Evolutionary conservation across 2,113 vertebrate genomes (phyloP).

Genomic region (Chaenocephalus aceratus): DNA sequence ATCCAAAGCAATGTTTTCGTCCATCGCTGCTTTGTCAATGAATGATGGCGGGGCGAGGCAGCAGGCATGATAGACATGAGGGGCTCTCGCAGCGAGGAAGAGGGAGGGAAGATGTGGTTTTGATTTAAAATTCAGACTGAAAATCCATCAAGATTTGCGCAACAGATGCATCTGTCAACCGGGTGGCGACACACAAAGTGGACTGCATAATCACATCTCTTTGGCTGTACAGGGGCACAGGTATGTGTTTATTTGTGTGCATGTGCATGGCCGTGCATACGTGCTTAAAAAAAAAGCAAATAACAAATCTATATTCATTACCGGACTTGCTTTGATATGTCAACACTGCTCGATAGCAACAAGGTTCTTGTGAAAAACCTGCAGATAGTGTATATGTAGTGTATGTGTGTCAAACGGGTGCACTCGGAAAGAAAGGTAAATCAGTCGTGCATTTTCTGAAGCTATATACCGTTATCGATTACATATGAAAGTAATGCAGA

Average conservation of each 20-base stretch:
- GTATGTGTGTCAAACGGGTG: background rate
- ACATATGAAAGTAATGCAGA: background rate
- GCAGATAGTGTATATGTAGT: background rate
- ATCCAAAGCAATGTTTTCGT: constrained; percentile 60
- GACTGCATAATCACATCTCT: constrained; percentile 76
- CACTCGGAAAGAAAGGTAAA: constrained; percentile 1
- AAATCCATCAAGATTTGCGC: constrained; percentile 85
- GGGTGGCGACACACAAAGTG: constrained; percentile 69
- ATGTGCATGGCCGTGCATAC: constrained; percentile 15
- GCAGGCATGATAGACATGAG: constrained; percentile 52
- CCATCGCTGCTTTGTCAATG: constrained; percentile 64
- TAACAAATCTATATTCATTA: constrained; percentile 81
- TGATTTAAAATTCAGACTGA: constrained; percentile 74
- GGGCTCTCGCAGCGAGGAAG: constrained; percentile 28
- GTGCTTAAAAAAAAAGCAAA: constrained; percentile 45
- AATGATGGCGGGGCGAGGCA: constrained; percentile 61
- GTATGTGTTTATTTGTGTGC: constrained; percentile 38
- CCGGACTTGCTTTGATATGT: constrained; percentile 44
- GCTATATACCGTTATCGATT: constrained; percentile 19
- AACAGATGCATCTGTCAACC: constrained; percentile 82
- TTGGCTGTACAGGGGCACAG: constrained; percentile 61
- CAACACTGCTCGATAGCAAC: constrained; percentile 45
- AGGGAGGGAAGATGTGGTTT: constrained; percentile 68
- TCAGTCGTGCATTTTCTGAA: constrained; percentile 13
- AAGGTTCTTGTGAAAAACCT: constrained; percentile 42